phyloP scores from a whole-genome alignment of 2,888 invertebrate species.

The Dilophus febrilis region DNA sequence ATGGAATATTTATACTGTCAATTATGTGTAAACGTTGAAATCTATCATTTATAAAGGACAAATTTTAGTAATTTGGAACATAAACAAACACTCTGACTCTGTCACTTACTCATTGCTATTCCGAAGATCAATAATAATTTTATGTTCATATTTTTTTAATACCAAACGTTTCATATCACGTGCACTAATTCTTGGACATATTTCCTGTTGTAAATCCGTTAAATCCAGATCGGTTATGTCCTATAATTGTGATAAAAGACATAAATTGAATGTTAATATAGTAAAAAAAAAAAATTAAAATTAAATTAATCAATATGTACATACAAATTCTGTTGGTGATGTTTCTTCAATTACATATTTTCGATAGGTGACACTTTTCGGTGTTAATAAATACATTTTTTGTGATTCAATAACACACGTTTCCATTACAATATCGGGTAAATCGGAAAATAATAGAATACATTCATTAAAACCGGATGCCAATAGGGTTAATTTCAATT shows the following conservation, averaged over 20 bases:
- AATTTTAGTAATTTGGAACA: background rate
- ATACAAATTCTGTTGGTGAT: constrained; percentile 22
- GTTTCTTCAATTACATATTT: constrained; percentile 47
- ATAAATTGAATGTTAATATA: background rate
- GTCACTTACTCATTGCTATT: constrained; percentile 16
- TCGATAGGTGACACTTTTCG: constrained; percentile 72
- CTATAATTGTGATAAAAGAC: constrained; percentile 29
- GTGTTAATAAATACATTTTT: constrained; percentile 68
- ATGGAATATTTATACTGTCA: constrained; percentile 77
- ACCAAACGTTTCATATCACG: constrained; percentile 65
- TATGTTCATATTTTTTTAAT: constrained; percentile 36
- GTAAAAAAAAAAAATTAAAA: background rate
- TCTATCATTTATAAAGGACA: constrained; percentile 28
- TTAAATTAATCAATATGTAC: constrained; percentile 17
- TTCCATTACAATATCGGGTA: constrained; percentile 94
- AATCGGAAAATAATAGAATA: constrained; percentile 93
- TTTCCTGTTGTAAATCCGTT: constrained; percentile 51
- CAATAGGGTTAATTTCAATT: constrained; percentile 67
- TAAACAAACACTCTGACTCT: background rate
- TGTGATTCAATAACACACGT: constrained; percentile 78
- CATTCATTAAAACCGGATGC: constrained; percentile 95
- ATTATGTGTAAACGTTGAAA: constrained; percentile 63
- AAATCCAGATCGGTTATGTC: constrained; percentile 51
- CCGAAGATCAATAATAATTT: constrained; percentile 53
- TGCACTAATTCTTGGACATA: constrained; percentile 69